Base-by-base conservation (phyloP, 2,113 vertebrate genomes). In the Rhinoderma darwinii region DNA sequence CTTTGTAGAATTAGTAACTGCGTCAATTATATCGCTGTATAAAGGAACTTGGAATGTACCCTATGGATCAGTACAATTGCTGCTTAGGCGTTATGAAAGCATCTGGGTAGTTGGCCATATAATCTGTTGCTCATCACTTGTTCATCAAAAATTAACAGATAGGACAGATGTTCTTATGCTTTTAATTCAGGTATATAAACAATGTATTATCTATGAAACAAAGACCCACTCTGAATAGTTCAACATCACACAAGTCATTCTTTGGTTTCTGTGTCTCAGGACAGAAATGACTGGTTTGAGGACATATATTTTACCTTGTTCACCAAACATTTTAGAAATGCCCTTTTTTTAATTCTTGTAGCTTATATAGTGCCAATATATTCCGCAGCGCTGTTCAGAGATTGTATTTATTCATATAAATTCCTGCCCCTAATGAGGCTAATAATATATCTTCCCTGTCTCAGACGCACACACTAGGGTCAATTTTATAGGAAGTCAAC, bases 41-140 rank as follows among this genome's bases (percentile, higher is more conserved):
- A 56, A 20, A 81, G 35, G 22, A 66, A 44, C 59, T 47, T 44
- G 75, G 9, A 77, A 54, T 30, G 22, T 14, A 82, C 44, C 61
- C 59, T 39, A 41, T 63, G 17, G 54, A 81, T 81, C 78, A 81
- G 66, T 82, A 44, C 54, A 43, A 10, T 81, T 35, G 27, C 25
- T 20, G 39, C 11, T 39, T 39, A 66, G 15, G n/a, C 35, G 18
- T 81, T 63, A 63, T 81, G 5, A 63, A 81, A 81, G 37, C 78
- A 82, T 61, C 39, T 66, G 56, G 5, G 25, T 61, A 43, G 25
- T 41, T 41, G 61, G 32, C 37, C 22, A n/a, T 50, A 77, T 32
- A 50, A 30, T 43, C 0, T 41, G 17, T 11, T 61, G 50, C 32
- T 25, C 25, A 56, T 56, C 44, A 80, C 32, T 61, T n/a, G 12